Evolutionary conservation across 2,888 invertebrate species (phyloP).

Genomic region (Oligia fasciuncula): DNA sequence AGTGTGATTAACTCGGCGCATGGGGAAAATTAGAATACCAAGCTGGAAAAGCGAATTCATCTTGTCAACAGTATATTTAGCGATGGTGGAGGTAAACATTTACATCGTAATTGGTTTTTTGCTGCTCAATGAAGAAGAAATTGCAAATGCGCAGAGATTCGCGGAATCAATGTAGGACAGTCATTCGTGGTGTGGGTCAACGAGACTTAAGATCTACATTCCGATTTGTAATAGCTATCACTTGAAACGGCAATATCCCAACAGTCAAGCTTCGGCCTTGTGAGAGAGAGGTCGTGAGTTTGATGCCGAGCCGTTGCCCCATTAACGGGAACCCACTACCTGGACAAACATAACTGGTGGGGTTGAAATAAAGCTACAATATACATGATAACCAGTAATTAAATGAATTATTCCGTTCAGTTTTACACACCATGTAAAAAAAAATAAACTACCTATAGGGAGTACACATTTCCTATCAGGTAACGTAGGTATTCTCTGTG

Average conservation of each 20-base stretch:
- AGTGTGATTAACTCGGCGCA: no score
- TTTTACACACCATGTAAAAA: no score
- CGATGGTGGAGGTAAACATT: not conserved
- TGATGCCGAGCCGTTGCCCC: not conserved
- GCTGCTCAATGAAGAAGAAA: not conserved
- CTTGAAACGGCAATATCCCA: not conserved
- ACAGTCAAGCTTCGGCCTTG: not conserved
- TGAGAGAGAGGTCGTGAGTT: not conserved
- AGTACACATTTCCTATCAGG: no score
- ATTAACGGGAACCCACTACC: not conserved
- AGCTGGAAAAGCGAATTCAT: not conserved
- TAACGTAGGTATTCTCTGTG: no score
- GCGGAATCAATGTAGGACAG: conserved; percentile 25
- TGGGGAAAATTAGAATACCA: not conserved
- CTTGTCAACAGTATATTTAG: not conserved
- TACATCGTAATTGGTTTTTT: conserved; percentile 12
- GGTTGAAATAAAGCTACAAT: not conserved
- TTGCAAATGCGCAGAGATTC: conserved; percentile 1
- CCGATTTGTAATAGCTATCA: conserved; percentile 9
- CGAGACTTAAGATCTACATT: conserved; percentile 20
- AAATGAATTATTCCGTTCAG: no score
- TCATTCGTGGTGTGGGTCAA: conserved; percentile 4
- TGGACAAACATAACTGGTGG: not conserved
- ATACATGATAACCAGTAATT: not conserved
- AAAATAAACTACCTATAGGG: no score